Evolutionary conservation across 2,113 vertebrate genomes (phyloP), one percentile per base, ranked within the genome.

Genomic region (Leucosticte australis): DNA sequence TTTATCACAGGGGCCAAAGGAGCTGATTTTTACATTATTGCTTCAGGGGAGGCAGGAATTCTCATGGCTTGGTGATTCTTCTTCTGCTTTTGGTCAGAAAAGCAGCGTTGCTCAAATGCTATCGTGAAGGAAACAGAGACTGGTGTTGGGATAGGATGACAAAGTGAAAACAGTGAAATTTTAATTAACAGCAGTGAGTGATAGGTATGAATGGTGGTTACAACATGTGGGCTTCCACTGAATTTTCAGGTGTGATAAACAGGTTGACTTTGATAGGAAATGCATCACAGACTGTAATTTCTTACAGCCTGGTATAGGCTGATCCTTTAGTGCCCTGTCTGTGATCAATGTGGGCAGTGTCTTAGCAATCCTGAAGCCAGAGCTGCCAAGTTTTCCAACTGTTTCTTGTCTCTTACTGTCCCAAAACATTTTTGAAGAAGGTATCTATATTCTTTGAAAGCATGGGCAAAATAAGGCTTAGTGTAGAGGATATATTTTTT

Each of bases 371-470:
- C 59, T 80, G 39, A 74, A 69, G 73, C 14, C 30, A 63, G 70
- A 70, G 19, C 22, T 84, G 50, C 37, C 47, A 64, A 11, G 5
- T 64, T 80, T 80, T 26, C 57, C 31, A 60, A 9, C 19, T 73
- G 24, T 79, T 85, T 75, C 8, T 52, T 56, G 9, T 47, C 10
- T 67, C 8, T 80, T 50, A 6, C 26, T 85, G 14, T 31, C 74
- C 63, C 65, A 16, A 87, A 76, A 92, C 18, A 39, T 28, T 64
- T 65, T 75, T 64, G 6, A 56, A 37, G 41, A 14, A 41, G 13
- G 1, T 33, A 3, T 7, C 21, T 63, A 0, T 17, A 8, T 57
- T 84, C 8, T 70, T 70, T 1, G 1, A 78, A 86, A 75, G 3
- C 27, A 55, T 15, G 14, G 16, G 14, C 3, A 83, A 90, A 83